Base-by-base conservation (phyloP, 2,113 vertebrate species). In the Mustela nigripes region DNA sequence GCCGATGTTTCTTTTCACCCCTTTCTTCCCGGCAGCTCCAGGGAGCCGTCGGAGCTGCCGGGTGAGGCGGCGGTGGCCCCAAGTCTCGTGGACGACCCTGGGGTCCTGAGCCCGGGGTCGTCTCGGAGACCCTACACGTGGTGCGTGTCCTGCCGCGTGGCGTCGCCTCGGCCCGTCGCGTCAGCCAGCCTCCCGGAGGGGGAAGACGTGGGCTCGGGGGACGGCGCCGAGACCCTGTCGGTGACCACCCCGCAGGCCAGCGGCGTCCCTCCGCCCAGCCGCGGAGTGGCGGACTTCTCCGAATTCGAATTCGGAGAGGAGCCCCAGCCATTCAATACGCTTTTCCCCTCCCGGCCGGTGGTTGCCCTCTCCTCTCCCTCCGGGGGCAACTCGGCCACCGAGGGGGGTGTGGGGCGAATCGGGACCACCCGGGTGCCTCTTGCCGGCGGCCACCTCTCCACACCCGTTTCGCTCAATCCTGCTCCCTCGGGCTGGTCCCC, bases 161-260 rank as follows among this genome's bases (percentile, higher is more conserved):
- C 97, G 87, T 98, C 99, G 28, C 98, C 98, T 10, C 98, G 98
- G 93, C 98, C 98, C 48, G 98, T 98, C 88, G 99, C 98, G 93
- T 98, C 99, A 15, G 94, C 98, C 4, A 98, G 98, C 91, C 98
- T 98, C 19, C 96, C 98, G 90, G 99, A 99, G 24, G 98, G 33
- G 18, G 67, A 98, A 3, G 99, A 99, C 0, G 97, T 98, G 98
- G 99, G 99, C 4, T 99, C 99, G 12, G 99, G 99, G 0, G 99
- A 99, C 95, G 99, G 99, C 58, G 45, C 98, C 12, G 99, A 99
- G 98, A 99, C 99, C 0, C 98, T 99, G 96, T 99, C 99, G 19
- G 93, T 98, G 84, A 67, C 98, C 83, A 96, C 97, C 33, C 96
- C 98, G 28, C 99, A 99, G 50, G 98, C 92, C 22, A 98, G 98